Percentiles rank a stretch among this genome's conserved stretches.
These are phyloP conservation scores for Phymanthus crucifer DNA, from an alignment of 92 coral and sea anemone genomes.

Conservation along the genomic window DNA sequence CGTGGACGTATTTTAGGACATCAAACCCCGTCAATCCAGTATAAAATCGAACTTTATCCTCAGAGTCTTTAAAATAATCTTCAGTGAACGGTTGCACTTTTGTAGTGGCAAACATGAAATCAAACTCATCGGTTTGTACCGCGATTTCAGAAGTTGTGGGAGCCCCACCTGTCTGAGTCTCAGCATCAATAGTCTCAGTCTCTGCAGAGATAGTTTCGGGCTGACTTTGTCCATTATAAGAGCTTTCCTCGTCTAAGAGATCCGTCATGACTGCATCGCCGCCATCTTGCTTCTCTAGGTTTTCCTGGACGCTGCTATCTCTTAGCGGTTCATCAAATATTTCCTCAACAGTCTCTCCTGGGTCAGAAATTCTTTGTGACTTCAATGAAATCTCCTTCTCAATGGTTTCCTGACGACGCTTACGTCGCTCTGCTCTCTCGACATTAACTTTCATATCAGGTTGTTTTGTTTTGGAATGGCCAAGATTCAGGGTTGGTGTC, in stretches of 20 bases:
- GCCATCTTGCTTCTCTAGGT: conserved; percentile 7
- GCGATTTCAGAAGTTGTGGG: conserved; percentile 13
- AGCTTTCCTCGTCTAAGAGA: background rate
- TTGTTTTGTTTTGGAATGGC: conserved; percentile 15
- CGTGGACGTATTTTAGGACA: no score
- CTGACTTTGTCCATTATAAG: background rate
- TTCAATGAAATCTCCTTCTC: conserved; percentile 11
- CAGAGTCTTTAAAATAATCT: no score
- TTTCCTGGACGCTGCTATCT: conserved; percentile 6
- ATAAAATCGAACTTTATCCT: no score
- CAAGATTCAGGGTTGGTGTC: conserved; percentile 42
- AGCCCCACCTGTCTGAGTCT: conserved; percentile 14
- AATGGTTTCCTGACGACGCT: conserved; percentile 10
- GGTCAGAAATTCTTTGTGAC: conserved; percentile 24
- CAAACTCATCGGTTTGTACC: conserved; percentile 12
- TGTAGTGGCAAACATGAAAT: no score
- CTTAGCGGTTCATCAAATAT: conserved; percentile 6
- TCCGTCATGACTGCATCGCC: conserved; percentile 5
- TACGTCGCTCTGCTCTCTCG: conserved; percentile 14
- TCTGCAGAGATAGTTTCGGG: background rate
- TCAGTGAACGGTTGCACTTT: no score
- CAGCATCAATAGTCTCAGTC: background rate
- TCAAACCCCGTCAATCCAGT: no score
- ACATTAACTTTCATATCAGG: background rate
- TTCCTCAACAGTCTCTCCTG: conserved; percentile 38